A percentile compares a stretch with the other conserved stretches of the same genome.
phyloP scores from a whole-genome alignment of 1,140 invertebrate genomes.

The Drosophila mauritiana region DNA sequence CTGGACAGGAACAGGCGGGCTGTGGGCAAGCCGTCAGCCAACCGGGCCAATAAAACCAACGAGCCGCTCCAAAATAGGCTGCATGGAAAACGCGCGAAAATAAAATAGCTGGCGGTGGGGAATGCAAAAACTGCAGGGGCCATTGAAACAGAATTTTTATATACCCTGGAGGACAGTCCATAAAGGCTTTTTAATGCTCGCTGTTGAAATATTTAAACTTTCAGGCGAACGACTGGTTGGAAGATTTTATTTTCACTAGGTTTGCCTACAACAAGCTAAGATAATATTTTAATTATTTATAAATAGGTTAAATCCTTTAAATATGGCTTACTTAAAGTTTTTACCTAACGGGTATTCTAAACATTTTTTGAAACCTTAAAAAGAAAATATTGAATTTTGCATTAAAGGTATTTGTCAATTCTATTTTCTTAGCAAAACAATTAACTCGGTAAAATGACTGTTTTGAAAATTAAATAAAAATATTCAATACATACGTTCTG shows the following conservation, averaged over 20 bases:
- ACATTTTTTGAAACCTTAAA: no score
- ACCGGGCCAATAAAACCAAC: conserved; percentile 75
- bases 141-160: conserved; percentile 34
- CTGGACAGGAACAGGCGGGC: conserved; percentile 1
- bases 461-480: no score
- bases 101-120: conserved; percentile 2
- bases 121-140: conserved; percentile 9
- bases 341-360: no score
- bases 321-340: no score
- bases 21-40: background rate
- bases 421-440: no score
- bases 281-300: background rate
- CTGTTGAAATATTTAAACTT: conserved; percentile 33
- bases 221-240: background rate
- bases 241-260: background rate
- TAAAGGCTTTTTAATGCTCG: conserved; percentile 29
- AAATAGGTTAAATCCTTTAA: no score
- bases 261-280: background rate
- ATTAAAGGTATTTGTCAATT: no score
- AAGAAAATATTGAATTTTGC: no score
- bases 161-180: conserved; percentile 33
- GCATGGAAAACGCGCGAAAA: conserved; percentile 59
- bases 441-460: no score
- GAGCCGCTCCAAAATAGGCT: conserved; percentile 65
- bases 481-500: no score